phyloP scores from a whole-genome alignment of 2,113 vertebrate species.

The Cariama cristata region DNA sequence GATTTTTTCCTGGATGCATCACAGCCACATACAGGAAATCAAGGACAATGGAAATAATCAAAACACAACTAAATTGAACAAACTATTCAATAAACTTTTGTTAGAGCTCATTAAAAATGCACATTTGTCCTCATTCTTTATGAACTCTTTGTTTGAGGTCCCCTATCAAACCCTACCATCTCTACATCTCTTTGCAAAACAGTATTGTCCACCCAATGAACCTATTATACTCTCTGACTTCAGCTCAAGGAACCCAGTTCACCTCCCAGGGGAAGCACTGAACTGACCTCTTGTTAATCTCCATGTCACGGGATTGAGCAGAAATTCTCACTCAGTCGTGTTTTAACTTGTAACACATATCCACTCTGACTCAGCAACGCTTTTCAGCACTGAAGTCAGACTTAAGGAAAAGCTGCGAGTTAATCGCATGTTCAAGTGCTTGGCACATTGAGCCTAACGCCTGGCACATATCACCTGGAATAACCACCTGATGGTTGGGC shows the following conservation, averaged over 20 bases:
- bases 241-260: neutral
- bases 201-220: neutral
- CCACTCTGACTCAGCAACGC: neutral
- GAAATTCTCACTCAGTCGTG: neutral
- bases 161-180: neutral
- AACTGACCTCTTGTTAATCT: neutral
- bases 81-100: constrained; percentile 43
- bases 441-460: neutral
- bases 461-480: neutral
- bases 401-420: neutral
- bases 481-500: neutral
- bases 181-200: neutral
- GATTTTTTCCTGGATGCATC: constrained; percentile 36
- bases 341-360: neutral
- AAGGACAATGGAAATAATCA: constrained; percentile 48
- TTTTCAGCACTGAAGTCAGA: neutral
- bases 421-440: neutral
- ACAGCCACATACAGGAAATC: constrained; percentile 2
- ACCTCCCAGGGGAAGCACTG: neutral
- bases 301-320: neutral
- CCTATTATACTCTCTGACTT: neutral
- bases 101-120: constrained; percentile 7
- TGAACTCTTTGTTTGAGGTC: constrained; percentile 1
- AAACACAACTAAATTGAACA: constrained; percentile 37
- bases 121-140: constrained; percentile 23